phyloP scores from a whole-genome alignment of 2,888 invertebrate species.

The Agrotis segetum region DNA sequence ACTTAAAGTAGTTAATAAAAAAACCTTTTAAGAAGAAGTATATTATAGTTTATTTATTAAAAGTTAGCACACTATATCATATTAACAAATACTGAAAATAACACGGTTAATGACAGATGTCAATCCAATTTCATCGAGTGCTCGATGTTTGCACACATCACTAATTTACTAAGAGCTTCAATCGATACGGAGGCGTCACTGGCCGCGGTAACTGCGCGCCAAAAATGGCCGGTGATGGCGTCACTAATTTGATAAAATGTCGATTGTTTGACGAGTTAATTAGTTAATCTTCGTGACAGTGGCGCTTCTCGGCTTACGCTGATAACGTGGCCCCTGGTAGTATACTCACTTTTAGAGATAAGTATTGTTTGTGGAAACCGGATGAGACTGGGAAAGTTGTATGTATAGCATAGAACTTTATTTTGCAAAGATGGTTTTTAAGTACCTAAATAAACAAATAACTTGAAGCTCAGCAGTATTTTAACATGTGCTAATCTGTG shows the following conservation, averaged over 20 bases:
- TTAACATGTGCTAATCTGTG: too few relatives aligned
- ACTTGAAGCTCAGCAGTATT: too few relatives aligned
- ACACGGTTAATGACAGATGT: constrained; percentile 69
- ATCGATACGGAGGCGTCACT: constrained; percentile 70
- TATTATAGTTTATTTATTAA: constrained; percentile 20
- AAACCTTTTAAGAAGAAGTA: neutral
- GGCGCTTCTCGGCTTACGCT: constrained; percentile 56
- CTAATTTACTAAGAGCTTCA: constrained; percentile 81
- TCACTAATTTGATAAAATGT: constrained; percentile 68
- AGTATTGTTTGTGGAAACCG: constrained; percentile 17
- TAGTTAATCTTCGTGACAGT: constrained; percentile 68
- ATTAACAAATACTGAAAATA: constrained; percentile 50
- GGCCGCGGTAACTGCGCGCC: constrained; percentile 57
- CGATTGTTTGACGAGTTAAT: constrained; percentile 69
- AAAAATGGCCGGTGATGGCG: constrained; percentile 64
- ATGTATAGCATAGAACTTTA: too few relatives aligned
- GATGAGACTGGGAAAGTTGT: constrained; percentile 11
- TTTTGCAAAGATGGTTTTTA: too few relatives aligned
- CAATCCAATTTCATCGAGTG: constrained; percentile 79
- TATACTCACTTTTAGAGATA: constrained; percentile 34
- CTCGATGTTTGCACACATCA: constrained; percentile 74
- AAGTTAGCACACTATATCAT: constrained; percentile 35
- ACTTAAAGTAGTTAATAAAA: neutral
- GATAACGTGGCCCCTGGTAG: constrained; percentile 45
- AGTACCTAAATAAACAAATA: too few relatives aligned